Evolutionary conservation across 2,797 vertebrate species (phyloP).

Genomic region (Prunella strophiata): DNA sequence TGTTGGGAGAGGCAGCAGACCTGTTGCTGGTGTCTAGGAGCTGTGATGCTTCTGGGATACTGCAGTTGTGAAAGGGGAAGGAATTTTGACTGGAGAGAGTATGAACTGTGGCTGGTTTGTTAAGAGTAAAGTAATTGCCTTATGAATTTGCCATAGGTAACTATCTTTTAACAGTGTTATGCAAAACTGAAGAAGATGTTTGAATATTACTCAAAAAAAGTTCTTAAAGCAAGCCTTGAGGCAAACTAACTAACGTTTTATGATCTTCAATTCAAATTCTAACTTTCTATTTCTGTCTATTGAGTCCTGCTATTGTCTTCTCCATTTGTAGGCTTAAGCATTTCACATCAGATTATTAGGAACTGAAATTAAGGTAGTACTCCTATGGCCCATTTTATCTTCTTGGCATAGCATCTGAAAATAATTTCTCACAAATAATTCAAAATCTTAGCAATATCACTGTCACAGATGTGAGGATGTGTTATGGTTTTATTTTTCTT

Average conservation of each 20-base stretch:
- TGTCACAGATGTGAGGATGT: not conserved
- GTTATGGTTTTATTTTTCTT: not conserved
- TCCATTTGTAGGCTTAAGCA: not conserved
- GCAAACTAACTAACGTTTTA: not conserved
- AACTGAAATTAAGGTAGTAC: not conserved
- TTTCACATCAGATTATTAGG: not conserved
- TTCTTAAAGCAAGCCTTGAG: not conserved
- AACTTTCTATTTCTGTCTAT: not conserved
- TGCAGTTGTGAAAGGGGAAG: not conserved
- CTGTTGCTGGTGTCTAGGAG: not conserved
- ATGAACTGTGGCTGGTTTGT: not conserved
- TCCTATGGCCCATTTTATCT: not conserved
- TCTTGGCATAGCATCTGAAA: not conserved
- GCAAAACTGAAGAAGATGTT: not conserved
- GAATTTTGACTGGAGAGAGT: not conserved
- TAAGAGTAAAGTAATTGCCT: not conserved
- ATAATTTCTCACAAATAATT: not conserved
- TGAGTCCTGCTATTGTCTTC: not conserved
- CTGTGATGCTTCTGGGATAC: not conserved
- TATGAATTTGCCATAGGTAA: not conserved
- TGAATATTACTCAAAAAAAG: not conserved
- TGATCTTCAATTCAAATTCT: not conserved
- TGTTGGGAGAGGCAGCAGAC: not conserved
- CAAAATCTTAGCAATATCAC: not conserved
- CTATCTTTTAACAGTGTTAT: not conserved